phyloP scores from a whole-genome alignment of 2,888 invertebrate species.

The Drosophila birchii region DNA sequence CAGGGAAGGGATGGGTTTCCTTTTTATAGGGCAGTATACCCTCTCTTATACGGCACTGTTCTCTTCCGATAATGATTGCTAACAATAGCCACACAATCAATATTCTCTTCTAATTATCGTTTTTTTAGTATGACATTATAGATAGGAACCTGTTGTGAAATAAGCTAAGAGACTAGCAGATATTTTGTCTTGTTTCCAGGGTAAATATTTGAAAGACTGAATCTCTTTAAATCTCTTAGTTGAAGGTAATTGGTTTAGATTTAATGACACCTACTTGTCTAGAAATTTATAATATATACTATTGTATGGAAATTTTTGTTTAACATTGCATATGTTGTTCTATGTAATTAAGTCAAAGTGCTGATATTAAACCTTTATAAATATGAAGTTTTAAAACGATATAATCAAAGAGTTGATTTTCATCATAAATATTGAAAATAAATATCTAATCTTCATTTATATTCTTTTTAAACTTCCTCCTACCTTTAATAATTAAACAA shows the following conservation, averaged over 20 bases:
- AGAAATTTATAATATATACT: too few relatives aligned
- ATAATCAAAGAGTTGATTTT: too few relatives aligned
- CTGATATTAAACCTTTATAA: background rate
- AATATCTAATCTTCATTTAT: too few relatives aligned
- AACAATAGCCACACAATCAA: background rate
- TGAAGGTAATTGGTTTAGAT: background rate
- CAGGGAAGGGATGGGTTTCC: background rate
- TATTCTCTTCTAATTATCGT: conserved; percentile 6
- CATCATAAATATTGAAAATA: too few relatives aligned
- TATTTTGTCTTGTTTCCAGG: background rate
- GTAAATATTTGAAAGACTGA: background rate
- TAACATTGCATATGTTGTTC: background rate
- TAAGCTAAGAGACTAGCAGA: background rate
- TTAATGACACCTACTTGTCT: background rate
- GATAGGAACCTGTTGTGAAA: background rate
- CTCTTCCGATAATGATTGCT: conserved; percentile 1
- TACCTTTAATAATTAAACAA: background rate
- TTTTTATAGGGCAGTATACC: conserved; percentile 10
- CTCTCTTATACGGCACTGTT: background rate
- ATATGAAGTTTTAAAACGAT: background rate
- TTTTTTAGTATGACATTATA: background rate
- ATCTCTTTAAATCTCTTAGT: too few relatives aligned
- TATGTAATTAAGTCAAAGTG: background rate
- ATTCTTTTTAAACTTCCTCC: too few relatives aligned
- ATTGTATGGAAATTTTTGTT: background rate